Evolutionary conservation across 2,797 vertebrate genomes (phyloP).

Genomic region (Microctenopoma steveboyesi): DNA sequence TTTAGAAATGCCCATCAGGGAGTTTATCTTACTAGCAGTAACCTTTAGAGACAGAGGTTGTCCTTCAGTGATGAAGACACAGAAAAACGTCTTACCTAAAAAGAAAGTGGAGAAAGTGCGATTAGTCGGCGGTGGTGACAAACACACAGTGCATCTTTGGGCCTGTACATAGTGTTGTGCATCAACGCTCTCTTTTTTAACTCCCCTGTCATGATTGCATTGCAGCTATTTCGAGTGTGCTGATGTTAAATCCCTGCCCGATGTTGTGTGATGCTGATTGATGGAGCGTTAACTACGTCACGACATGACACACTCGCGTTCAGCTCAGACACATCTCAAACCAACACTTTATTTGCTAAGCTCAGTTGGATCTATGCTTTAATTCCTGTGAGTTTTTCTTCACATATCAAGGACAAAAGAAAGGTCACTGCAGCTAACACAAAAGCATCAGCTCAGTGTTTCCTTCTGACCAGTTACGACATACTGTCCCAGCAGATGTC

Average conservation of each 20-base stretch:
- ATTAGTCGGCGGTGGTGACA: conserved; percentile 12
- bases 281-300: conserved; percentile 13
- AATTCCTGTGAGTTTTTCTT: not conserved
- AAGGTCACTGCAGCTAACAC: not conserved
- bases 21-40: conserved; percentile 34
- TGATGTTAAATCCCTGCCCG: conserved; percentile 14
- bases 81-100: conserved; percentile 52
- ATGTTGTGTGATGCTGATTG: conserved; percentile 11
- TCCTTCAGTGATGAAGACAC: conserved; percentile 37
- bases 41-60: conserved; percentile 27
- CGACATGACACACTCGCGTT: conserved; percentile 3
- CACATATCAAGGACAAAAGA: not conserved
- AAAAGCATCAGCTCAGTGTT: not conserved
- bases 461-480: conserved; percentile 30
- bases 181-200: not conserved
- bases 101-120: conserved; percentile 23
- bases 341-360: conserved; percentile 1
- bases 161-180: not conserved
- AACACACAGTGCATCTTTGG: not conserved
- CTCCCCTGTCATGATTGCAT: not conserved
- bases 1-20: conserved; percentile 19
- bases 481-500: conserved; percentile 85
- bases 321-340: not conserved
- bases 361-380: not conserved
- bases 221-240: conserved; percentile 5